Evolutionary conservation across 2,797 vertebrate genomes (phyloP), one percentile per base, ranked within the genome.

Genomic region (Cygnus olor): DNA sequence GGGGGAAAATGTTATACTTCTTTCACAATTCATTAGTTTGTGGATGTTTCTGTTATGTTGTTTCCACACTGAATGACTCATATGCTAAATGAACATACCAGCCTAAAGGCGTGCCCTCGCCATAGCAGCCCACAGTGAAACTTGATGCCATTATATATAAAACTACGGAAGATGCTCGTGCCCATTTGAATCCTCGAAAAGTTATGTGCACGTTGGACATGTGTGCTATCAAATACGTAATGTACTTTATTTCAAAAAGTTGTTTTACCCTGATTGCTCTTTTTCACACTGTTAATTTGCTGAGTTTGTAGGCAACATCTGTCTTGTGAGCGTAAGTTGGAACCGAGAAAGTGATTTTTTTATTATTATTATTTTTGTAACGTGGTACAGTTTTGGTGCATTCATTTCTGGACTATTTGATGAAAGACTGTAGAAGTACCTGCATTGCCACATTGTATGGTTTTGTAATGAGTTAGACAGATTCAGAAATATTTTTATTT

Each of bases 21-120:
- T 89, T 96, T 95, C 86, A 89, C 94, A 94, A 88, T 96, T 94
- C 94, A 94, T 94, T 95, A 91, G 80, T 94, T 95, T 89, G 88
- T 85, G 92, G 85, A 89, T 94, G 88, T 96, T 95, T 91, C 77
- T 95, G 78, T 96, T 94, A 70, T 14, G 78, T 74, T 95, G 81
- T 93, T 96, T 96, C 95, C 93, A 94, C 47, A 58, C 63, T 47
- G 73, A 91, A 47, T 94, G 95, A 94, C 89, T 94, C 93, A 87
- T 89, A 76, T 18, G 44, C 90, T 92, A 91, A 93, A 91, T 91
- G 85, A 95, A 89, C 73, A 71, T 34, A 47, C 64, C 92, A 92
- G 90, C 94, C 92, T 72, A 47, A 38, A 94, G 88, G 94, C 91
- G 85, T 93, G 88, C 63, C 93, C 89, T 95, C 2, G 5, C 6